phyloP scores from a whole-genome alignment of 2,888 invertebrate species.

The Scelioninae gen. 2 region DNA sequence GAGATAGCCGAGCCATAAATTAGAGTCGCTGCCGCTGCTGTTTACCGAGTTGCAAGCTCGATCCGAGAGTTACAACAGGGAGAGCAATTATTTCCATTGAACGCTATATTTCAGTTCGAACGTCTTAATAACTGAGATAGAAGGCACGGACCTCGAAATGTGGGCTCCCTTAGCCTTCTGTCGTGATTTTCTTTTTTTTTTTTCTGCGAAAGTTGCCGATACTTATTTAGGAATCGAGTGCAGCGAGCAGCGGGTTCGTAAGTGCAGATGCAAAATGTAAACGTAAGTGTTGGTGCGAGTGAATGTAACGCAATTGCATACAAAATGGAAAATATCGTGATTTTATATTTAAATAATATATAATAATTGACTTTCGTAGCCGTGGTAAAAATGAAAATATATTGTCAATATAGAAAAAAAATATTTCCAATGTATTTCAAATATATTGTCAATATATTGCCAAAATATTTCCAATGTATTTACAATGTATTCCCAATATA shows the following conservation, averaged over 20 bases:
- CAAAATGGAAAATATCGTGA: too few relatives aligned
- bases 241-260: background rate
- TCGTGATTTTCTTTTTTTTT: constrained; percentile 6
- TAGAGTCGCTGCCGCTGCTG: constrained; percentile 60
- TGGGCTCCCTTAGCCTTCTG: constrained; percentile 21
- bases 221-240: constrained; percentile 4
- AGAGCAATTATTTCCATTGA: constrained; percentile 71
- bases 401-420: too few relatives aligned
- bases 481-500: too few relatives aligned
- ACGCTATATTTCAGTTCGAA: constrained; percentile 72
- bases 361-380: too few relatives aligned
- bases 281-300: too few relatives aligned
- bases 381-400: too few relatives aligned
- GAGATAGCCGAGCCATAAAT: constrained; percentile 68
- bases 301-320: constrained; percentile 3
- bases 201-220: constrained; percentile 16
- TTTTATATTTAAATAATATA: too few relatives aligned
- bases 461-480: too few relatives aligned
- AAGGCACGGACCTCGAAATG: constrained; percentile 34
- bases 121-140: constrained; percentile 71
- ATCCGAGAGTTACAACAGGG: constrained; percentile 45
- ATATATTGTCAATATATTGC: too few relatives aligned
- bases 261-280: too few relatives aligned
- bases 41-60: constrained; percentile 45
- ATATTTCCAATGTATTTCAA: too few relatives aligned